phyloP scores from a whole-genome alignment of 2,888 invertebrate species.

The Papilio gigon region DNA sequence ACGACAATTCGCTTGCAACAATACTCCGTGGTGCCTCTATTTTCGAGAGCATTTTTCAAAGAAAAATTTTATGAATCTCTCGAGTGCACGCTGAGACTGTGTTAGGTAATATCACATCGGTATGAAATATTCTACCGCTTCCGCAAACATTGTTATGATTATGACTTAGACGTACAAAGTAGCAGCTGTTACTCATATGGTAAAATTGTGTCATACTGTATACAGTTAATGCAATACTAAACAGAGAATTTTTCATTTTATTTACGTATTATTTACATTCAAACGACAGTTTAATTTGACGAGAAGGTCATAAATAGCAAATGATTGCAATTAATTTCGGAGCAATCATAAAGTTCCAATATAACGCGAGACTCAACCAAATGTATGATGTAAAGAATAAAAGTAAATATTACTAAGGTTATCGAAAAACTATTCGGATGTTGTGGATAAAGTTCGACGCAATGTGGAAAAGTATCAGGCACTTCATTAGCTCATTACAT shows the following conservation, averaged over 20 bases:
- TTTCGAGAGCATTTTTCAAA: slow-evolving; percentile 36
- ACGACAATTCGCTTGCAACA: slow-evolving; percentile 24
- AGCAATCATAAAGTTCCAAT: no score
- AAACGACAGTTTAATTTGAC: no score
- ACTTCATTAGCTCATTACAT: slow-evolving; percentile 51
- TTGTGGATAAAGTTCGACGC: background rate
- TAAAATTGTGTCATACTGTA: slow-evolving; percentile 1
- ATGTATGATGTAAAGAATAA: background rate
- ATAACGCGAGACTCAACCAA: background rate
- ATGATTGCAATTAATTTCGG: no score
- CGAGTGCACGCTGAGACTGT: slow-evolving; percentile 34
- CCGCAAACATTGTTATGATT: slow-evolving; percentile 33
- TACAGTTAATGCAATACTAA: background rate
- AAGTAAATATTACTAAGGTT: slow-evolving; percentile 3
- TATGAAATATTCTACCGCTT: slow-evolving; percentile 34
- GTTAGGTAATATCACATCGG: slow-evolving; percentile 35
- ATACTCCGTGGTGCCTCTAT: slow-evolving; percentile 32
- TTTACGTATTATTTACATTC: no score
- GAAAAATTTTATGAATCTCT: slow-evolving; percentile 40
- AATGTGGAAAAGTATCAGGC: slow-evolving; percentile 32
- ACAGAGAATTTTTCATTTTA: background rate
- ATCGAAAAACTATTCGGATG: slow-evolving; percentile 12
- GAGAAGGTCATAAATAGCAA: no score
- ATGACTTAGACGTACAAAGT: slow-evolving; percentile 11
- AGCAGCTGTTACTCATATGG: background rate